Evolutionary conservation across 1,140 invertebrate species (phyloP), one percentile per base, ranked within the genome.

Genomic region (Drosophila lowei): DNA sequence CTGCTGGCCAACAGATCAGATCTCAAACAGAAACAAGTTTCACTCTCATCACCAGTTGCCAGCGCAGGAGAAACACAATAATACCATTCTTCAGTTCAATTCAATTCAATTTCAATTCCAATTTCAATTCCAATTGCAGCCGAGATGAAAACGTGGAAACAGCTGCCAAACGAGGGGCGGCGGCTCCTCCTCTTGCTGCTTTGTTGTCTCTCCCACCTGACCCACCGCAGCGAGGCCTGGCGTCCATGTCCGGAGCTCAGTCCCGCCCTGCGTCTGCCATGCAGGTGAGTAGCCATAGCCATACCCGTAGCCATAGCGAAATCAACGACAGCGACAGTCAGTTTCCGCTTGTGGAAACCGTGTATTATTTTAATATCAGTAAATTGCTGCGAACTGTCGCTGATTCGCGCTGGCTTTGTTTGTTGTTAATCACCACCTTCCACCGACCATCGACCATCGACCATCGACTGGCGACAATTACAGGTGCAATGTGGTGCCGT

Each of bases 401-500:
- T 63, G 38, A 71, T 71, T 67, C 55, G 59, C 11, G 11, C 3
- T 64, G 61, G 60, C 49, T 56, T 72, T 73, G 64, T 53, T 38
- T 38, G 11, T 38, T 64, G 58, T 60, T 59, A 85, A 85, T 85
- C 68, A 25, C 23, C 23, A 25, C 23, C 23, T 3, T 5, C 23
- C 23, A 25, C 4, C 23, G 5, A 25, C 23, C 23, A 25, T 5
- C 23, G 5, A 5, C 23, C 23, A 23, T 25, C 23, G 23, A 25
- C 23, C 23, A 80, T 59, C 57, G 61, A 64, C 63, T 73, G 72
- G 44, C 79, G 52, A 79, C 84, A 77, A 84, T 85, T 89, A 77
- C 70, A 91, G 90, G 66, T 91, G 91, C 67, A 91, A 91, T 86
- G 90, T 91, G 52, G 91, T 91, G 73, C 88, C 88, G 54, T 91